Evolutionary conservation across 2,888 invertebrate species (phyloP), one percentile per base, ranked within the genome.

Genomic region (Blastobasis adustella): DNA sequence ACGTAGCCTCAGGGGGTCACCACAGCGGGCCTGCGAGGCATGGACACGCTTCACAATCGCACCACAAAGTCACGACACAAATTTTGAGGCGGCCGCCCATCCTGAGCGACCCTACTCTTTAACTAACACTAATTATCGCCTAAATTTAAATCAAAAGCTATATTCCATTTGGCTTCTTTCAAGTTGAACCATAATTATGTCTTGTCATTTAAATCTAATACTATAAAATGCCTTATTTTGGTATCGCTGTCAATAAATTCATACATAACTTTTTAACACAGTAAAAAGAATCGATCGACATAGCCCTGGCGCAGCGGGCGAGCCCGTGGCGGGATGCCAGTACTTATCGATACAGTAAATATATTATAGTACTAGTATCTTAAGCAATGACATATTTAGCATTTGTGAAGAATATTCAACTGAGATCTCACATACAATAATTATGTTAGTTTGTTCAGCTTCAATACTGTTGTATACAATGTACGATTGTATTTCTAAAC

Each of bases 171-270:
- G 88, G 88, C 88, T 88, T 88, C 88, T 87, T 87, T 87, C 79
- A 87, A 88, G 88, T 88, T 87, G 88, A 88, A 88, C 86, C 73
- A 78, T 74, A 79, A 74, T 85, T 82, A 86, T 84, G 87, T 85
- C 87, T 86, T 86, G 86, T 76, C 61, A 67, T 73, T 71, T 72
- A 70, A 68, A 67, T 76, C 73, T 61, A 59, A 67, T 72, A 71
- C 52, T 62, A 64, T 66, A 68, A 78, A 83, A 82, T 82, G 79
- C 79, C 75, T 78, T 81, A 81, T 71, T 85, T 85, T 85, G 85
- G 85, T 86, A 79, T 76, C 57, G 79, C 79, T 80, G 78, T 71
- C 73, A 68, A 49, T 65, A 68, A 69, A 75, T 70, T 73, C 73
- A 68, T 74, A 68, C 23, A 23, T 65, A 68, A 60, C 61, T 56